Base-by-base conservation (phyloP, 2,113 vertebrate species). In the Lampris megalopsis region DNA sequence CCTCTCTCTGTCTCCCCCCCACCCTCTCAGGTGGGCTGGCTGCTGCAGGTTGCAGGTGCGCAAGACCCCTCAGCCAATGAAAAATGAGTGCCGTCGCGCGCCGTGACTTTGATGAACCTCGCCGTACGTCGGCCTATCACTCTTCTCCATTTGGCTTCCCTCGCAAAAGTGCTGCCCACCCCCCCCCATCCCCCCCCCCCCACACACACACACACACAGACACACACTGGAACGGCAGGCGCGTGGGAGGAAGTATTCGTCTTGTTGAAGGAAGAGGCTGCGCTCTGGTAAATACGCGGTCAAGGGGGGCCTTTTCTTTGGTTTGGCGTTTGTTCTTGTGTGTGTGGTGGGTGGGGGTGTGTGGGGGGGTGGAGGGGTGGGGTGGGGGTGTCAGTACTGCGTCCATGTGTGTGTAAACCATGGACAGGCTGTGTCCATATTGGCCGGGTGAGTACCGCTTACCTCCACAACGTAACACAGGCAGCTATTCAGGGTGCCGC, bases 71-170 rank as follows among this genome's bases (percentile, higher is more conserved):
- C 96, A 96, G 94, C 94, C 92, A 93, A 94, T 99, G 97, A 99
- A 97, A 97, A 98, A 99, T 97, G 97, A 97, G 95, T 89, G 94
- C 94, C 95, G 94, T 92, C 93, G 93, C 90, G 86, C 91, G 79
- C 89, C 88, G 92, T 97, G 97, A 98, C 97, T 97, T 98, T 99
- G 98, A 99, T 98, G 97, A 98, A 99, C 96, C 96, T 97, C 90
- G 3, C 94, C 63, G 89, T 90, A 89, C 54, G 63, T 87, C 90
- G 92, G 93, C 92, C 96, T 95, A 99, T 99, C 97, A 98, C 96
- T 99, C 97, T 98, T 98, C 97, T 98, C 96, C 97, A 94, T 96
- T 94, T 98, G 96, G 95, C 93, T 98, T 98, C 97, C 95, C 94
- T 93, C 91, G 88, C 94, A 91, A 89, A 92, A 90, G 86, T 24